Evolutionary conservation across 2,888 invertebrate species (phyloP), one percentile per base, ranked within the genome.

Genomic region (Pheosia gnoma): DNA sequence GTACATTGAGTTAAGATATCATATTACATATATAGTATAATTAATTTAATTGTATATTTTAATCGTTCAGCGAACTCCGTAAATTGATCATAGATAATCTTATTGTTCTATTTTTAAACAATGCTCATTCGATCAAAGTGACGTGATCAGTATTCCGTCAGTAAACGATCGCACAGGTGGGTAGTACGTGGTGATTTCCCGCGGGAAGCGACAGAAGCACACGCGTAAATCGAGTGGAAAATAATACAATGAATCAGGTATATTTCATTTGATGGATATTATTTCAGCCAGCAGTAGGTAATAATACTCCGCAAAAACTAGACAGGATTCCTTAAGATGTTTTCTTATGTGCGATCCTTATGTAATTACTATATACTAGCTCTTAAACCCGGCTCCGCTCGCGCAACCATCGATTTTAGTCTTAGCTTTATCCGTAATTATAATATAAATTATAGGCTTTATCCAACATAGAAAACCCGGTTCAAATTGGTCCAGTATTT

Each of bases 151-250:
- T 41, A 56, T 13, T 56, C 39, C 56, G n/a, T 41, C 61, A 60
- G 63, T 66, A 59, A 65, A 67, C 63, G 68, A 75, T 73, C 62
- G 73, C 71, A 74, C 68, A 74, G 65, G 75, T 78, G 77, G 70
- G 60, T 72, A 74, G 70, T 79, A 76, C 74, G 69, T 62, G 63
- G 69, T 81, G 81, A 85, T 85, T 84, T 85, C 84, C 86, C 75
- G 68, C 61, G 79, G 79, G 78, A 61, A 58, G 56, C 58, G 63
- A 63, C 69, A 63, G 56, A 62, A 62, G 59, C 70, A 65, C 65
- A 68, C 63, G 65, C 65, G 66, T 66, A 61, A 59, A 66, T 71
- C 63, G 67, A 71, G 69, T 59, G 58, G 59, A 61, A 70, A 56
- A 56, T 56, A 56, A 56, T 53, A 5, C 53, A 1, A 37, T 56